Percentiles rank a stretch among this genome's conserved stretches.
These are phyloP conservation scores for Myotis yumanensis DNA, from an alignment of 2,113 vertebrate species.

Conservation along the genomic window DNA sequence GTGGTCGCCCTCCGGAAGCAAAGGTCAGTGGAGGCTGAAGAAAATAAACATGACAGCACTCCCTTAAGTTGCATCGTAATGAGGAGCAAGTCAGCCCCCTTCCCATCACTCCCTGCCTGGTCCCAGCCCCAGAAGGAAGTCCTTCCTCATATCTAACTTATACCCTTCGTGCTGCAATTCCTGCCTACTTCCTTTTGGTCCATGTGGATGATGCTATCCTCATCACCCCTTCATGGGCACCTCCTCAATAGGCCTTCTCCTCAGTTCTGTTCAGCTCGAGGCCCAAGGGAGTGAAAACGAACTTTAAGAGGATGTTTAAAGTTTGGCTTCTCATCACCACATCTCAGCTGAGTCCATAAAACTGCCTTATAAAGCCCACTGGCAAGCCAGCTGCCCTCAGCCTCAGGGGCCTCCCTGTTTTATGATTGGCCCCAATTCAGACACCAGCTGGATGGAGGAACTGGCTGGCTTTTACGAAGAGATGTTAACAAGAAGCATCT, in stretches of 20 bases:
- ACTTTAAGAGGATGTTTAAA: slow-evolving; percentile 78
- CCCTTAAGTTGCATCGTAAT: background rate
- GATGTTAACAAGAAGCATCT: slow-evolving; percentile 75
- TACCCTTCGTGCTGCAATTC: background rate
- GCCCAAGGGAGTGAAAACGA: slow-evolving; percentile 58
- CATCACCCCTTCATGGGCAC: background rate
- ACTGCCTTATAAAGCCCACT: slow-evolving; percentile 76
- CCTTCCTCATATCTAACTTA: background rate
- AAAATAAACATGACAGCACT: background rate
- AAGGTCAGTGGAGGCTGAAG: background rate
- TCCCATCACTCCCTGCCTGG: background rate
- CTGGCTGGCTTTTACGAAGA: slow-evolving; percentile 68
- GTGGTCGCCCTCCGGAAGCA: background rate
- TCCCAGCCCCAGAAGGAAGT: background rate
- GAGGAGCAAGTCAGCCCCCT: background rate
- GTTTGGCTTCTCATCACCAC: slow-evolving; percentile 78
- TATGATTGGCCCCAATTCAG: slow-evolving; percentile 69
- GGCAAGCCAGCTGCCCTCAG: slow-evolving; percentile 75
- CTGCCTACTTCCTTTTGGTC: background rate
- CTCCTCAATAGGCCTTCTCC: slow-evolving; percentile 30
- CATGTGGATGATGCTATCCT: background rate
- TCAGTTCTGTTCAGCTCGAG: slow-evolving; percentile 4
- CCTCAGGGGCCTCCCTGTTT: slow-evolving; percentile 68
- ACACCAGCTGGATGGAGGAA: slow-evolving; percentile 78
- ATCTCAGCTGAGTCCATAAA: slow-evolving; percentile 80